Base-by-base conservation (phyloP, 2,113 vertebrate genomes). In the Morone chrysops region DNA sequence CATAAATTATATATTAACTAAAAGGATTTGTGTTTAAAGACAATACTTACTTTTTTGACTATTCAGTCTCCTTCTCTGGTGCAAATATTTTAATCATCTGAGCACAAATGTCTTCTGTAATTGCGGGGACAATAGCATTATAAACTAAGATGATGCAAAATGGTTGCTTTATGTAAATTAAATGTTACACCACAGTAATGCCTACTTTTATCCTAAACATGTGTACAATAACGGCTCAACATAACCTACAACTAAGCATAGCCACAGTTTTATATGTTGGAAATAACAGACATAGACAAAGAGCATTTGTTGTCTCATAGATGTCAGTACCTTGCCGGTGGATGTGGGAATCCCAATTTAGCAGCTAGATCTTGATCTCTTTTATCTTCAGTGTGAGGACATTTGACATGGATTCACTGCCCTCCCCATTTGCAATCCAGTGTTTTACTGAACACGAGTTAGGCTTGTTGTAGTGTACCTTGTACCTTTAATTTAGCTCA, bases 301-400 rank as follows among this genome's bases (percentile, higher is more conserved):
- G 4, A 45, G 17, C 7, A 20, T 38, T 59, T 57, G 36, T n/a
- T 31, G 31, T 45, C 25, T 18, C 2, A 1, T 1, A 14, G 36
- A 31, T 51, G 17, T 11, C 2, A 36, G 17, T 76, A 78, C 43
- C 59, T 75, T 70, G 13, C 5, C 5, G 31, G 53, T 43, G 17
- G 54, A 59, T 48, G n/a, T 43, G 22, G 3, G 45, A 80, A 14
- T 70, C 31, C 1, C 10, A 1, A 8, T 63, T 70, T 66, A 62
- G 51, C 61, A 38, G 36, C 17, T 10, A 8, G 16, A 53, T 22
- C 51, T 14, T 13, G 17, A 50, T 12, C 12, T 47, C 57, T 82
- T 84, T 73, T 89, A 85, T 87, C 2, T 51, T 63, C 41, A 22
- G 12, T 14, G 1, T n/a, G 50, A 61, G 8, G 47, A n/a, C 47